These are phyloP conservation scores for Discoglossus pictus DNA, from an alignment of 2,797 vertebrate genomes.

Conservation along the genomic window DNA sequence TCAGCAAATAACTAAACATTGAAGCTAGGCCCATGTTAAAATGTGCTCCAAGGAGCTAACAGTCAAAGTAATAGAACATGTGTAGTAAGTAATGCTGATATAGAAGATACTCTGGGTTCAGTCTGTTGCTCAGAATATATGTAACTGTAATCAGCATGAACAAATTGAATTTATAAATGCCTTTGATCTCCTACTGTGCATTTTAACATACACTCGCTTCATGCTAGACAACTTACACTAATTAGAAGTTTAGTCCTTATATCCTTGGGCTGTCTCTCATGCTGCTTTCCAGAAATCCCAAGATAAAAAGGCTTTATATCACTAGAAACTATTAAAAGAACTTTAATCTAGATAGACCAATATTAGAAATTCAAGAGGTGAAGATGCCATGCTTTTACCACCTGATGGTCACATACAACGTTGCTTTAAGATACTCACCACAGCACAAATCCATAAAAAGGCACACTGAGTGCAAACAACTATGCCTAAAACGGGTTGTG, in stretches of 20 bases:
- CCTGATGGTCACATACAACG: no score
- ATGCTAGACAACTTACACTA: conserved; percentile 17
- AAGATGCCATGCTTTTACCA: no score
- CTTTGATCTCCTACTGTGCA: conserved; percentile 40
- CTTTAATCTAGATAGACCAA: neutral
- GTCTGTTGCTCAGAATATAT: neutral
- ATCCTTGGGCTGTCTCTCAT: conserved; percentile 30
- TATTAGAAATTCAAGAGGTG: neutral
- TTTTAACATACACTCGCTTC: neutral
- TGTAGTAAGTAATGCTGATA: conserved; percentile 7
- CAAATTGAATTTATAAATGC: conserved; percentile 32
- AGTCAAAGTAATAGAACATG: no score
- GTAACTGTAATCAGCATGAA: conserved; percentile 21
- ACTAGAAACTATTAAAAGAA: conserved; percentile 14
- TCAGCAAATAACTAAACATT: no score
- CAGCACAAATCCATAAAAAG: no score
- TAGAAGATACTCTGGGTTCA: conserved; percentile 19
- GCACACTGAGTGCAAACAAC: no score
- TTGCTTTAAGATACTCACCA: no score
- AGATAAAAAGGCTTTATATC: neutral
- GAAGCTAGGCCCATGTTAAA: no score
- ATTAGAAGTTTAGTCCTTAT: conserved; percentile 20
- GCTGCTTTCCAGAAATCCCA: conserved; percentile 6
- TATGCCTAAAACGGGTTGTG: no score
- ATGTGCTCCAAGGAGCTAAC: no score